These are phyloP conservation scores for Cydia fagiglandana DNA, from an alignment of 1,140 invertebrate species.

Conservation along the genomic window DNA sequence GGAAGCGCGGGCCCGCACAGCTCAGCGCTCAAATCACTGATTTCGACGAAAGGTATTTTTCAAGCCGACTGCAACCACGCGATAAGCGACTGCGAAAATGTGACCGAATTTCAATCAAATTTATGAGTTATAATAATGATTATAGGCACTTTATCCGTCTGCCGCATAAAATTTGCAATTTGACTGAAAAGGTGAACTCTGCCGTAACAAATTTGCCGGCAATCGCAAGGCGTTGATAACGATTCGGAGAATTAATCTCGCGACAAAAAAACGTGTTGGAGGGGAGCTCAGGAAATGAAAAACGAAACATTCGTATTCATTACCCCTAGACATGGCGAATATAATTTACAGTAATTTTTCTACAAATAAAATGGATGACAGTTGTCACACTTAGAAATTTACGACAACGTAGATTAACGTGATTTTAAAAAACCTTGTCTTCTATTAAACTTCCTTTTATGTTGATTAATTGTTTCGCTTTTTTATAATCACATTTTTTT, in stretches of 20 bases:
- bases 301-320: conserved; percentile 46
- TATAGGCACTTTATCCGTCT: conserved; percentile 73
- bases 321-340: conserved; percentile 33
- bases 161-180: conserved; percentile 75
- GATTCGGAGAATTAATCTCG: conserved; percentile 74
- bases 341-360: conserved; percentile 21
- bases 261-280: conserved; percentile 57
- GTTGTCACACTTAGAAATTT: not conserved
- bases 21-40: conserved; percentile 60
- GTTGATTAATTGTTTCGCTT: not conserved
- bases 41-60: conserved; percentile 69
- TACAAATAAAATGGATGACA: conserved; percentile 14
- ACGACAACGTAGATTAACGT: not conserved
- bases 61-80: conserved; percentile 71
- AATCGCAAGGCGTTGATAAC: conserved; percentile 77
- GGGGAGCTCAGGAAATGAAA: conserved; percentile 46
- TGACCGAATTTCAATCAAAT: conserved; percentile 78
- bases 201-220: conserved; percentile 73
- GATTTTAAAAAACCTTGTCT: not conserved
- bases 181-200: conserved; percentile 75
- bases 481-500: not conserved
- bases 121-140: conserved; percentile 79
- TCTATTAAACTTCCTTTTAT: not conserved
- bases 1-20: conserved; percentile 57
- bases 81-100: conserved; percentile 73